Percentiles rank a stretch among this genome's conserved stretches.
Conservation (phyloP, 2,797 vertebrate species). For the Cossypha heuglini region DNA sequence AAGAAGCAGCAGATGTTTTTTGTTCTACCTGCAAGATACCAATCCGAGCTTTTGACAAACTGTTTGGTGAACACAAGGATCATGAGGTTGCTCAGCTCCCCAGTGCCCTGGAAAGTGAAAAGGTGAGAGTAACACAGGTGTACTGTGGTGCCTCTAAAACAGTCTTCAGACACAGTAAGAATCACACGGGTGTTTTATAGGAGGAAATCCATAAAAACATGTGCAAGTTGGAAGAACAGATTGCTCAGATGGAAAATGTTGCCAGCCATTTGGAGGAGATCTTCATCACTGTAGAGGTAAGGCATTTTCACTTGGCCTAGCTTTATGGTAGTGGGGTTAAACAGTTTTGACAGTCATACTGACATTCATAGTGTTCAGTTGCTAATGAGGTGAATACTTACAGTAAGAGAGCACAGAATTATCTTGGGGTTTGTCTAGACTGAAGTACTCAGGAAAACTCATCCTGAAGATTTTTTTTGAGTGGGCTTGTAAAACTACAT, state of each 20-base stretch:
- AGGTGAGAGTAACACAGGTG: constrained; percentile 60
- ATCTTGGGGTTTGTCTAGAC: background rate
- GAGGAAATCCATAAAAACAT: constrained; percentile 79
- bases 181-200: constrained; percentile 66
- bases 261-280: constrained; percentile 94
- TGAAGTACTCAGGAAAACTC: background rate
- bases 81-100: constrained; percentile 72
- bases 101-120: constrained; percentile 70
- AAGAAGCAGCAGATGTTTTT: constrained; percentile 66
- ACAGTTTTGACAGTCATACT: background rate
- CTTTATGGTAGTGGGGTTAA: background rate
- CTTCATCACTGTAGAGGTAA: constrained; percentile 95
- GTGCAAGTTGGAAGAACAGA: constrained; percentile 83
- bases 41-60: constrained; percentile 59
- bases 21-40: constrained; percentile 78
- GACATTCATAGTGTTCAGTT: background rate
- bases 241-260: constrained; percentile 91
- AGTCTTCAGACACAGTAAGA: background rate
- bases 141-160: background rate
- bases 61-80: constrained; percentile 63
- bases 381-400: background rate
- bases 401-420: background rate
- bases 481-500: background rate
- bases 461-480: background rate
- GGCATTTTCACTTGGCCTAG: background rate